Conservation (phyloP, 2,797 vertebrate genomes). For the Naso thynnoides region DNA sequence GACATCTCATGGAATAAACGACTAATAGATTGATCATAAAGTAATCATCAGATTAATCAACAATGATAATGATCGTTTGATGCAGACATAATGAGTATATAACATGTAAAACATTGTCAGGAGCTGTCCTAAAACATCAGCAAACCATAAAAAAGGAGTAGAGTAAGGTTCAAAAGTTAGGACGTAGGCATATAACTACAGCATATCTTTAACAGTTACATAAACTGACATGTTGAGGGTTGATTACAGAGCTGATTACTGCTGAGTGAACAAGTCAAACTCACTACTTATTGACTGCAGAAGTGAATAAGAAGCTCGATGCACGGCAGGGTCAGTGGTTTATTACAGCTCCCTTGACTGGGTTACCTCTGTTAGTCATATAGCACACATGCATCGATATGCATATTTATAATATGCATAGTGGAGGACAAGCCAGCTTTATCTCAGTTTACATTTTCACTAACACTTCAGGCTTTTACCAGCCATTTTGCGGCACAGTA, state of each 20-base stretch:
- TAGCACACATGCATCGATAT: no score
- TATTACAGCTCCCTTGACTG: background rate
- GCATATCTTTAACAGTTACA: background rate
- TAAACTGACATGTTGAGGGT: background rate
- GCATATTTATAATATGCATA: no score
- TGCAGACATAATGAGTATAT: no score
- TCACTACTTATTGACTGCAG: background rate
- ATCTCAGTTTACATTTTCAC: background rate
- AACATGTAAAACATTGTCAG: background rate
- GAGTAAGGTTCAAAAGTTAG: background rate
- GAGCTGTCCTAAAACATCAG: background rate
- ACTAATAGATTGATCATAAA: no score
- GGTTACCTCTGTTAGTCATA: background rate
- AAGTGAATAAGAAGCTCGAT: constrained; percentile 12
- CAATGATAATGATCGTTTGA: no score
- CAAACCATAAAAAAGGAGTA: background rate
- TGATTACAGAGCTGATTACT: background rate
- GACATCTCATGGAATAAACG: no score
- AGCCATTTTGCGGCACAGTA: background rate
- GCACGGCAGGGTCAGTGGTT: background rate
- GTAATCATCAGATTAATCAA: no score
- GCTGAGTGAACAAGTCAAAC: background rate
- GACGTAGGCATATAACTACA: no score
- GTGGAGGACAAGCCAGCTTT: background rate
- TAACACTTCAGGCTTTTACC: background rate